Base-by-base conservation (phyloP, 1,140 invertebrate species). In the Idris sp. region DNA sequence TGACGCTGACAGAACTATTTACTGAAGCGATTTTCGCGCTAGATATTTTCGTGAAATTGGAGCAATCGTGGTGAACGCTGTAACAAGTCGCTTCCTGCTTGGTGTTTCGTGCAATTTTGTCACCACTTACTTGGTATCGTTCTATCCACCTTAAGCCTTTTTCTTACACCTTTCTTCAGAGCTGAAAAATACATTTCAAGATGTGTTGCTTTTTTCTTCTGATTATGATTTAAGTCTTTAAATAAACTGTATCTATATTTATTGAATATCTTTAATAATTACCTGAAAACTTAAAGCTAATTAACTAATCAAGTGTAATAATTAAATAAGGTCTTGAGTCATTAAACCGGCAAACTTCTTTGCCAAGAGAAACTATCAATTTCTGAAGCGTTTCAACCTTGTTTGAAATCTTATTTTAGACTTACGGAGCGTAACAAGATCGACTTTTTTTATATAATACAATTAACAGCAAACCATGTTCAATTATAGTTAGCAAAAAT, bases 81-180 rank as follows among this genome's bases (percentile, higher is more conserved):
- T 84, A 84, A 84, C 80, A 77, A 84, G 78, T 81, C 69, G 76
- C 74, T 84, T 84, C 83, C 82, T 84, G 82, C 83, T 85, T 83
- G 67, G 13, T 67, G 74, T 76, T 76, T 76, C 65, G 67, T 74
- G 58, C 61, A 53, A 74, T 71, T 73, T 73, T 68, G 38, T 74
- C 46, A 53, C 64, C 58, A 74, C 51, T n/a, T n/a, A 48, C 61
- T 77, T 67, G 62, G 19, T 51, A 58, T 40, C 51, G 31, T 53
- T 64, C 59, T 36, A 53, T 46, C 18, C 6, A 31, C 43, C 56
- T 61, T 61, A 48, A 61, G 56, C 33, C 43, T 61, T 43, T 33
- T 58, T 22, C 19, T 6, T n/a, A n/a, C n/a, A n/a, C n/a, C n/a
- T n/a, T n/a, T n/a, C n/a, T n/a, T n/a, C n/a, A n/a, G n/a, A n/a